Conservation (phyloP, 2,113 vertebrate species). For the Bubalus kerabau region DNA sequence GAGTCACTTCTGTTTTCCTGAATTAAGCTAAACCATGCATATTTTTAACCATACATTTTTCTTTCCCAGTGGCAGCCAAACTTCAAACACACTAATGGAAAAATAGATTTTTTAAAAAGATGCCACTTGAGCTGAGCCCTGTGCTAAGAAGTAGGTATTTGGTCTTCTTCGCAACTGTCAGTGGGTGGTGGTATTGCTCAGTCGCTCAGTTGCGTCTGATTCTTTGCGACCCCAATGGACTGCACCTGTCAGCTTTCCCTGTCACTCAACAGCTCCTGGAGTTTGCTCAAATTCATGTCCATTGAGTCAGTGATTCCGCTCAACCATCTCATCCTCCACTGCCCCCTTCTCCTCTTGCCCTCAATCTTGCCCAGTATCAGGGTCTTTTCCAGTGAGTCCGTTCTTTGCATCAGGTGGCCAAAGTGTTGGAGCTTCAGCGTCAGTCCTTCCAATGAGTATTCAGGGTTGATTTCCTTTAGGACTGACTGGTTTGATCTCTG, state of each 20-base stretch:
- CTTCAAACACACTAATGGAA: not conserved
- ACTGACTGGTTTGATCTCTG: not conserved
- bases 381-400: not conserved
- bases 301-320: not conserved
- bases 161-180: not conserved
- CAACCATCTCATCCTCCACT: not conserved
- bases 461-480: not conserved
- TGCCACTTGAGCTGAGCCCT: not conserved
- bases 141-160: not conserved
- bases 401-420: not conserved
- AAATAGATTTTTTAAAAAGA: not conserved
- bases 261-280: not conserved
- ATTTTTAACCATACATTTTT: constrained; percentile 30
- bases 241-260: not conserved
- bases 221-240: not conserved
- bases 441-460: not conserved
- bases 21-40: not conserved
- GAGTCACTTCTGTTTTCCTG: constrained; percentile 16
- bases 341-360: not conserved
- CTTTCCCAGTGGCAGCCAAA: not conserved
- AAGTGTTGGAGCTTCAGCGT: not conserved
- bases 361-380: not conserved
- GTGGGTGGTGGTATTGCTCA: not conserved
- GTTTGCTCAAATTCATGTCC: not conserved
- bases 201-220: not conserved